Conservation (phyloP, 2,113 vertebrate genomes). For the Hymenochirus boettgeri region DNA sequence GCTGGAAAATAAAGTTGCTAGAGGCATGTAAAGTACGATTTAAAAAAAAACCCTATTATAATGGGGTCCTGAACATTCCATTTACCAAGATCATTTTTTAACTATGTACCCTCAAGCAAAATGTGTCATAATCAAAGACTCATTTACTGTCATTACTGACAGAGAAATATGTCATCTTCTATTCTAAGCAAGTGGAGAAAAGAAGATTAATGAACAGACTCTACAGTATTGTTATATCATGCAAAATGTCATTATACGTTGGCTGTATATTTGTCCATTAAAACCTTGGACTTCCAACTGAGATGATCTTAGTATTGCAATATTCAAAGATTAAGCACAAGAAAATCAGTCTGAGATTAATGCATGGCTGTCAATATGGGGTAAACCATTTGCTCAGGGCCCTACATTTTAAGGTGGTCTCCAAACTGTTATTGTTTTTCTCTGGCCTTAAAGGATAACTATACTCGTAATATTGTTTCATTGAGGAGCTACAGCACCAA, state of each 20-base stretch:
- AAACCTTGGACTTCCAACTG: neutral
- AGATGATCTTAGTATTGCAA: neutral
- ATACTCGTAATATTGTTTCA: too few species aligned
- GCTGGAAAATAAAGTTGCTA: slow-evolving; percentile 9
- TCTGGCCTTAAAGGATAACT: too few species aligned
- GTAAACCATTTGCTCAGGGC: too few species aligned
- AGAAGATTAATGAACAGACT: neutral
- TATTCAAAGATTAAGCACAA: neutral
- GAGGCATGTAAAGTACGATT: neutral
- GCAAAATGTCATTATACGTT: neutral
- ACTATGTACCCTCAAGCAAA: slow-evolving; percentile 10
- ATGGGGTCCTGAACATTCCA: neutral
- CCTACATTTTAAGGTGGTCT: too few species aligned
- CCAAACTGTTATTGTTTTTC: too few species aligned
- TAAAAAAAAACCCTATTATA: neutral
- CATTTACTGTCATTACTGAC: slow-evolving; percentile 16
- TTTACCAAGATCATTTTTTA: slow-evolving; percentile 16
- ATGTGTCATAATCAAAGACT: slow-evolving; percentile 24
- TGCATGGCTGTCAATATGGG: too few species aligned
- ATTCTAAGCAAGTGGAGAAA: neutral
- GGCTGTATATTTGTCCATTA: neutral
- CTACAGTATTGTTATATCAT: neutral
- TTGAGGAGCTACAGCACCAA: too few species aligned
- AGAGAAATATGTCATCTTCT: slow-evolving; percentile 4
- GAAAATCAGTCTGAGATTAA: too few species aligned